These are phyloP conservation scores for Aethina tumida DNA, from an alignment of 1,140 invertebrate species.

Conservation along the genomic window DNA sequence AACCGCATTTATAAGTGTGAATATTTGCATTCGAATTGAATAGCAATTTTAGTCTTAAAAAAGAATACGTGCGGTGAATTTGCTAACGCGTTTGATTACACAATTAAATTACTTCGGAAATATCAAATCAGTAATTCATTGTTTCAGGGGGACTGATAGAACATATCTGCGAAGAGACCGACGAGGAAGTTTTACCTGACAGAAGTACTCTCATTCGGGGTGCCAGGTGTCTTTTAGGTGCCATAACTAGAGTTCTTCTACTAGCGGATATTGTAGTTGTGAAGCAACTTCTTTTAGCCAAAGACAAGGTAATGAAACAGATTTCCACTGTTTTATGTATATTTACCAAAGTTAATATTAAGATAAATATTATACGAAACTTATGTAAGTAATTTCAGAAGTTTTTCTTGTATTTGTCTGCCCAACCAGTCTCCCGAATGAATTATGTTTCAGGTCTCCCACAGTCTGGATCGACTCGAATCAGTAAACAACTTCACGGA, in stretches of 20 bases:
- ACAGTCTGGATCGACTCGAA: conserved; percentile 78
- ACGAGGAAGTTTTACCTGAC: conserved; percentile 56
- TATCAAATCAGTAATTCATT: background rate
- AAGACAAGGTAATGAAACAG: conserved; percentile 95
- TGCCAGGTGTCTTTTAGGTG: conserved; percentile 83
- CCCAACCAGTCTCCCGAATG: background rate
- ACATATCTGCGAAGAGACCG: conserved; percentile 71
- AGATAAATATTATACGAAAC: too few species aligned
- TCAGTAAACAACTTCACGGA: conserved; percentile 95
- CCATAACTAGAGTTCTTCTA: conserved; percentile 92
- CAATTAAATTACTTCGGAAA: background rate
- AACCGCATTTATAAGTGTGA: too few species aligned
- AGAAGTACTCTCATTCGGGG: conserved; percentile 77
- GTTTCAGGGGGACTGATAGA: conserved; percentile 73
- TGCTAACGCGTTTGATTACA: too few species aligned
- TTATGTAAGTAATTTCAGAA: too few species aligned
- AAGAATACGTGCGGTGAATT: too few species aligned
- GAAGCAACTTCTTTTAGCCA: conserved; percentile 89
- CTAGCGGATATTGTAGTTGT: conserved; percentile 98
- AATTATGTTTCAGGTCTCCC: conserved; percentile 49
- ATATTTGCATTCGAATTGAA: conserved; percentile 1
- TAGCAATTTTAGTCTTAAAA: background rate
- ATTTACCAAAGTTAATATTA: too few species aligned
- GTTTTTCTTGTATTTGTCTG: conserved; percentile 5
- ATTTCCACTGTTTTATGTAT: too few species aligned